phyloP scores from a whole-genome alignment of 2,888 invertebrate species.

The Daptonema setosum region DNA sequence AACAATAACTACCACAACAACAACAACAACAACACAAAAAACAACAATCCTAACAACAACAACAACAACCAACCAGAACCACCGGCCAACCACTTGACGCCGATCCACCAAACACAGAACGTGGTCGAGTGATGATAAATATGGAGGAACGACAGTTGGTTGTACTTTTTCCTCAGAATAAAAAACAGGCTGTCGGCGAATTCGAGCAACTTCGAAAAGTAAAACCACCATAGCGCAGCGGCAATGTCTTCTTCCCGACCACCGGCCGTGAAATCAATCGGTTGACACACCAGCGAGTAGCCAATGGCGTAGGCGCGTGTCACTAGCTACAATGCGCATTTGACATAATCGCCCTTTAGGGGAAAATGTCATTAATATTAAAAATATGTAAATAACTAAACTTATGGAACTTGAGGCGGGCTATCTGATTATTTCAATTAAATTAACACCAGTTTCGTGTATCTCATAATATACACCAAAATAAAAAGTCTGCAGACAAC shows the following conservation, averaged over 20 bases:
- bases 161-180: slow-evolving; percentile 67
- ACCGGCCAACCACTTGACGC: slow-evolving; percentile 77
- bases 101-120: slow-evolving; percentile 85
- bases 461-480: too few relatives aligned
- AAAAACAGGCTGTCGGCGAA: slow-evolving; percentile 82
- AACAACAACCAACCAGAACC: slow-evolving; percentile 50
- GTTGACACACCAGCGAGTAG: neutral
- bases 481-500: too few relatives aligned
- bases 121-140: slow-evolving; percentile 85
- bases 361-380: too few relatives aligned
- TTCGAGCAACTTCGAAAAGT: slow-evolving; percentile 73
- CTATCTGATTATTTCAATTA: too few relatives aligned
- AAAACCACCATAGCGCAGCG: slow-evolving; percentile 81
- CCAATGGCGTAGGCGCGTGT: neutral
- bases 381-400: too few relatives aligned
- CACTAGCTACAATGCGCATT: slow-evolving; percentile 3
- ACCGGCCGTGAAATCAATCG: neutral
- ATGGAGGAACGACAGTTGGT: slow-evolving; percentile 75
- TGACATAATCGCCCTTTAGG: too few relatives aligned
- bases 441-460: too few relatives aligned
- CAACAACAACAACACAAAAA: neutral
- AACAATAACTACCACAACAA: too few relatives aligned
- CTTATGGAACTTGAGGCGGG: too few relatives aligned
- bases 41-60: neutral
- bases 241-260: slow-evolving; percentile 46